Evolutionary conservation across 64 coral and sea anemone genomes (phyloP), one percentile per base, ranked within the genome.

Genomic region (Anthopleura sola): DNA sequence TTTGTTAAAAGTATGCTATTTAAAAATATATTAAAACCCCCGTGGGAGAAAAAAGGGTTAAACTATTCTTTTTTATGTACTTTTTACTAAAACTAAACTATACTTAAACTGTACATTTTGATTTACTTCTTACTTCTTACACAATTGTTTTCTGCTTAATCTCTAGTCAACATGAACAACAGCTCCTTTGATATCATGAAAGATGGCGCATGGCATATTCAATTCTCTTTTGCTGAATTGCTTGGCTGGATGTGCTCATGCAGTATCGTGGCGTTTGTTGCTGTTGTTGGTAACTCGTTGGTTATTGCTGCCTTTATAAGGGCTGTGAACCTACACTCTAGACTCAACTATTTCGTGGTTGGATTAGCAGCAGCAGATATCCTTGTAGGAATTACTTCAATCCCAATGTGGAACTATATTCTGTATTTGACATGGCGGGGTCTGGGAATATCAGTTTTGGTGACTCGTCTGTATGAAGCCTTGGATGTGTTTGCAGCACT

Each of bases 401-500:
- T 87, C 24, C 90, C 90, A 54, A 87, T 92, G 62, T 92, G 90
- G 84, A 78, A 83, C n/a, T 83, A 68, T 55, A 82, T 82, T 18
- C 60, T 91, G 12, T 69, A 39, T 49, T 39, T 79, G 31, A 37
- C 39, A 54, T 82, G 84, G 47, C 34, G 49, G 54, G 13, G 37
- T 26, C 50, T 32, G 31, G 77, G 26, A 8, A 40, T 50, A 14
- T 36, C 85, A 0, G 33, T 34, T 28, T 37, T 83, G 8, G 20
- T 87, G n/a, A 87, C 34, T 49, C 31, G 49, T 26, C 44, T 77
- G 46, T 87, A 92, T 57, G 86, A 74, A 24, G 68, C 58, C 19
- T 39, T 87, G 16, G 90, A 92, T 87, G 75, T 91, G 31, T 81
- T 87, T 74, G 90, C 85, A 24, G 78, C 38, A 33, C 50, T 91